Conservation (phyloP, 2,113 vertebrate genomes). For the Colaptes auratus region DNA sequence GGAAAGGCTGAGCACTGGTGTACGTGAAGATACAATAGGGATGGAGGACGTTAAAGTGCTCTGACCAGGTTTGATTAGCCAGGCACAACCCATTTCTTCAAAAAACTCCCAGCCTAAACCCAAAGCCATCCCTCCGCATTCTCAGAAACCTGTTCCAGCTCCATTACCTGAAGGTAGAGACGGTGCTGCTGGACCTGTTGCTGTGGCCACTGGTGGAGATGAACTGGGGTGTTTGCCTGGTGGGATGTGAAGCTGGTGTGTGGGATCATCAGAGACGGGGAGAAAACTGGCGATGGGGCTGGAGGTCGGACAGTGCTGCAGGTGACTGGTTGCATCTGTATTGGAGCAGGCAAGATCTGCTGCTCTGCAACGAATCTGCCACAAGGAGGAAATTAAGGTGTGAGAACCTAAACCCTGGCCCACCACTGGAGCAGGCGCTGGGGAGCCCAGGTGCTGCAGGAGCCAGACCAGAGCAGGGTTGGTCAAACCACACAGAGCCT, state of each 20-base stretch:
- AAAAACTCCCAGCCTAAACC: not conserved
- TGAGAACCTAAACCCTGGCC: not conserved
- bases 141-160: not conserved
- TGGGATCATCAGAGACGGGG: slow-evolving; percentile 79
- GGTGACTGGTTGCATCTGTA: slow-evolving; percentile 77
- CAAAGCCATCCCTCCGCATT: not conserved
- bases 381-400: not conserved
- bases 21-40: accelerated
- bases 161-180: slow-evolving; percentile 81
- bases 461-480: not conserved
- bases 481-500: not conserved
- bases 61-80: not conserved
- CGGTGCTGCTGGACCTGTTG: slow-evolving; percentile 79
- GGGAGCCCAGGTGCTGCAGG: not conserved
- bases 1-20: not conserved
- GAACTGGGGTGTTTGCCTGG: slow-evolving; percentile 68
- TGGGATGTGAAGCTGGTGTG: slow-evolving; percentile 74
- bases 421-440: accelerated
- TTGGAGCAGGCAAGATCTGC: slow-evolving; percentile 70
- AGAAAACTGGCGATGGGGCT: slow-evolving; percentile 73
- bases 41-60: not conserved
- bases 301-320: slow-evolving; percentile 72
- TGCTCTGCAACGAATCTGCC: slow-evolving; percentile 82
- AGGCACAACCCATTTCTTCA: not conserved
- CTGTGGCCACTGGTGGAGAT: slow-evolving; percentile 72